Evolutionary conservation across 2,113 vertebrate genomes (phyloP), one percentile per base, ranked within the genome.

Genomic region (Takifugu bimaculatus): DNA sequence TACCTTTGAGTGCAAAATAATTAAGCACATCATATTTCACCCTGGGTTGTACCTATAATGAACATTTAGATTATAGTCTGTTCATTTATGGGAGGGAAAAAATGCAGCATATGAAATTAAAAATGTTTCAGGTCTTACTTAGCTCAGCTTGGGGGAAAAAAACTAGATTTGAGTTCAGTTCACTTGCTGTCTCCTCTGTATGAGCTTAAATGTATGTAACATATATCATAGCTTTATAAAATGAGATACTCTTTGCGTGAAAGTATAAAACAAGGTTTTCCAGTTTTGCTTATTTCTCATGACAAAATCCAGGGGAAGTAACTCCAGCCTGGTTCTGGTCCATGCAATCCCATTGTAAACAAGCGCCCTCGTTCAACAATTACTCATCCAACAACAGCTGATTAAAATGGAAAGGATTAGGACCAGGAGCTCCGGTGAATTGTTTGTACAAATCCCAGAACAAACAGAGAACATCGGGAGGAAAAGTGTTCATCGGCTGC

Each of bases 351-450:
- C 50, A 54, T 55, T 60, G 62, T 64, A 82, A 50, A 70, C 63
- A 62, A 48, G 27, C 32, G 0, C 12, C 45, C 15, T 56, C 54
- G 29, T 47, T 63, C 58, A 54, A 45, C 52, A 43, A 32, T 54
- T 12, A 51, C 66, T 66, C 73, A 74, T 59, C 68, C 80, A 75
- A 49, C 75, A 72, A 79, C 60, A 84, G 58, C 64, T 85, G 83
- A 88, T 86, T 84, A 86, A 85, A 86, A 86, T 77, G 69, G 74
- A 77, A 70, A 66, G 82, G 82, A 86, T 87, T 82, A 84, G 28
- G 60, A 72, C 35, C 76, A 84, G 72, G 78, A 82, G 83, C 74
- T 81, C 65, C 75, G 56, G 85, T 80, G 64, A 80, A 85, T 84
- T 84, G 79, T 81, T 74, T 70, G 70, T 68, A 78, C 43, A 68